Conservation (phyloP, 2,797 vertebrate species). For the Cyprinella venusta region DNA sequence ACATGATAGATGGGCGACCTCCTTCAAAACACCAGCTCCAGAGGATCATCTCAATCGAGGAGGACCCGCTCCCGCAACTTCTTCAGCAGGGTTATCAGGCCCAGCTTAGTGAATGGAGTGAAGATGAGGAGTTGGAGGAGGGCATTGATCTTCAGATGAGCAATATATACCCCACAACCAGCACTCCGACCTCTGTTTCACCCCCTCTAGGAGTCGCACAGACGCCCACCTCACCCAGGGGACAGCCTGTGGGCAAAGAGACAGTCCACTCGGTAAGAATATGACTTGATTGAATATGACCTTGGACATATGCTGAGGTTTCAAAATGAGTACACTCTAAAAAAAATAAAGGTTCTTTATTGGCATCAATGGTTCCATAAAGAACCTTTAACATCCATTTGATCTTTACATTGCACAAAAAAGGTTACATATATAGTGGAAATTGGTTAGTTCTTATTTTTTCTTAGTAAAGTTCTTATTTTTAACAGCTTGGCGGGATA, state of each 20-base stretch:
- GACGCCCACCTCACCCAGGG: slow-evolving; percentile 75
- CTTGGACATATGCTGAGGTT: not conserved
- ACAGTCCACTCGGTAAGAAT: slow-evolving; percentile 78
- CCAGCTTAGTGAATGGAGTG: slow-evolving; percentile 73
- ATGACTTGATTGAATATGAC: not conserved
- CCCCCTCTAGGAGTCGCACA: slow-evolving; percentile 27
- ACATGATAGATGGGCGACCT: slow-evolving; percentile 14
- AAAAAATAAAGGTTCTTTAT: not conserved
- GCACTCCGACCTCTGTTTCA: slow-evolving; percentile 32
- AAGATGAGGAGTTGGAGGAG: slow-evolving; percentile 67
- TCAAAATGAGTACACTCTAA: not conserved
- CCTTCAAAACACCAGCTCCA: slow-evolving; percentile 69
- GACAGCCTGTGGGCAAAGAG: slow-evolving; percentile 89
- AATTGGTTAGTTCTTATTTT: too few species aligned
- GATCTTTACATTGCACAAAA: not conserved
- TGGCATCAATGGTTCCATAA: not conserved
- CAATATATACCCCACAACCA: slow-evolving; percentile 59
- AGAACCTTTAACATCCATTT: not conserved
- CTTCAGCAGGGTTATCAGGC: slow-evolving; percentile 73
- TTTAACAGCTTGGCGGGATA: too few species aligned
- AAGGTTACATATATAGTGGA: not conserved
- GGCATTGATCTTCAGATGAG: slow-evolving; percentile 71
- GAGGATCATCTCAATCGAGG: slow-evolving; percentile 95
- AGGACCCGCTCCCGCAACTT: slow-evolving; percentile 89
- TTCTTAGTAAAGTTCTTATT: too few species aligned